These are phyloP conservation scores for Tuberolachnus salignus DNA, from an alignment of 2,888 invertebrate species.

Conservation along the genomic window DNA sequence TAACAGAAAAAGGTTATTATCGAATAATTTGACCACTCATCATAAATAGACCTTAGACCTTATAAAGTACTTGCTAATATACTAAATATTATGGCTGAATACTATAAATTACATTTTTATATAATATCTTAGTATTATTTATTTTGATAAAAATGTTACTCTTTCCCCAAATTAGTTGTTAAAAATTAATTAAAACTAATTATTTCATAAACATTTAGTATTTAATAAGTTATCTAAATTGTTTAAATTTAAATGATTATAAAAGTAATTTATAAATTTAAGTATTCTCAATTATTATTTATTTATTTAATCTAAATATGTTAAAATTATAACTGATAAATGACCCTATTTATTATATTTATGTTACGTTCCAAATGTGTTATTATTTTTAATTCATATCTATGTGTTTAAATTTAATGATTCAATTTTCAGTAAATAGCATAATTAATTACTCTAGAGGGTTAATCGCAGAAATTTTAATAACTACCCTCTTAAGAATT, in stretches of 20 bases:
- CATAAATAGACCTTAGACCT: background rate
- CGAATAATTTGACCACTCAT: slow-evolving; percentile 35
- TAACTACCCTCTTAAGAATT: too few species aligned
- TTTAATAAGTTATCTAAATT: background rate
- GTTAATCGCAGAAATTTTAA: too few species aligned
- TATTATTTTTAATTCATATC: slow-evolving; percentile 1
- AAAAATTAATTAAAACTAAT: background rate
- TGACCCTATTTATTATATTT: background rate
- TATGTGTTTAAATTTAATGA: too few species aligned
- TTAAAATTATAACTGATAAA: slow-evolving; percentile 15
- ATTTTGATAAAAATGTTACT: background rate
- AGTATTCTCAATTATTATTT: slow-evolving; percentile 14
- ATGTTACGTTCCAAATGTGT: slow-evolving; percentile 18
- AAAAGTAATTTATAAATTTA: background rate
- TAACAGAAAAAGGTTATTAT: slow-evolving; percentile 57
- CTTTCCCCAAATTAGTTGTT: background rate
- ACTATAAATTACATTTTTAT: background rate
- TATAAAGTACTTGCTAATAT: background rate
- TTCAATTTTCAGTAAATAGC: too few species aligned
- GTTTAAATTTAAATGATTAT: background rate
- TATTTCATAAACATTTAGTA: too few species aligned
- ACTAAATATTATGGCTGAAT: too few species aligned
- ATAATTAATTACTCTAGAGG: too few species aligned
- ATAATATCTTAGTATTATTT: slow-evolving; percentile 13
- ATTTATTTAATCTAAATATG: background rate